A percentile compares a stretch with the other conserved stretches of the same genome.
These are phyloP conservation scores for Pedicia rivosa DNA, from an alignment of 2,888 invertebrate genomes.

Conservation along the genomic window DNA sequence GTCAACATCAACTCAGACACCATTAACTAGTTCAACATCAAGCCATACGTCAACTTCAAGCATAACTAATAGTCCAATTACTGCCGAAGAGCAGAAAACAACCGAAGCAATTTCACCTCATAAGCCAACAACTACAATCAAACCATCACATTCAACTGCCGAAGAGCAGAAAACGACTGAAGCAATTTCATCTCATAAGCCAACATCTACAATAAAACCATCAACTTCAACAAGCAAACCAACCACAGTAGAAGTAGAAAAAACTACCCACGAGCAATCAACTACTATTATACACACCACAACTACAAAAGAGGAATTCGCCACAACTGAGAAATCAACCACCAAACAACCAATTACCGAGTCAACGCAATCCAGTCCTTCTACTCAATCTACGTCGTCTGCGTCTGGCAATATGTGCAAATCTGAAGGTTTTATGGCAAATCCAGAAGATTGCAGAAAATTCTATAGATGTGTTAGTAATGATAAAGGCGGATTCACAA, in stretches of 20 bases:
- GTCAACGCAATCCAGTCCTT: too few relatives aligned
- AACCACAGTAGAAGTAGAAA: too few relatives aligned
- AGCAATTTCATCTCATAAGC: too few relatives aligned
- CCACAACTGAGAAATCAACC: slow-evolving; percentile 15
- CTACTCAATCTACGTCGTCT: slow-evolving; percentile 1
- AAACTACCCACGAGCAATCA: too few relatives aligned
- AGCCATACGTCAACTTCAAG: slow-evolving; percentile 4
- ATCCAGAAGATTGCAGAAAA: slow-evolving; percentile 36
- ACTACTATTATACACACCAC: too few relatives aligned
- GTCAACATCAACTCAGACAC: neutral
- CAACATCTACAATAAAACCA: slow-evolving; percentile 4
- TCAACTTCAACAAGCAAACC: slow-evolving; percentile 2
- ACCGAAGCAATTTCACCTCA: slow-evolving; percentile 9
- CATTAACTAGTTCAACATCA: slow-evolving; percentile 6
- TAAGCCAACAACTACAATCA: slow-evolving; percentile 6
- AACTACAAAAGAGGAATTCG: too few relatives aligned
- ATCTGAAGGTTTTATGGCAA: slow-evolving; percentile 29
- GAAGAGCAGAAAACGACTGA: too few relatives aligned
- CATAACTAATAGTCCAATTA: slow-evolving; percentile 1
- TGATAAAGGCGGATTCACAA: slow-evolving; percentile 29
- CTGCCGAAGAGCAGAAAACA: neutral
- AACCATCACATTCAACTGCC: slow-evolving; percentile 1
- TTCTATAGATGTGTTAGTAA: slow-evolving; percentile 39
- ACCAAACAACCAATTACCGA: slow-evolving; percentile 14
- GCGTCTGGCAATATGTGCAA: slow-evolving; percentile 20